Evolutionary conservation across 2,113 vertebrate genomes (phyloP), one percentile per base, ranked within the genome.

Genomic region (Daubentonia madagascariensis): DNA sequence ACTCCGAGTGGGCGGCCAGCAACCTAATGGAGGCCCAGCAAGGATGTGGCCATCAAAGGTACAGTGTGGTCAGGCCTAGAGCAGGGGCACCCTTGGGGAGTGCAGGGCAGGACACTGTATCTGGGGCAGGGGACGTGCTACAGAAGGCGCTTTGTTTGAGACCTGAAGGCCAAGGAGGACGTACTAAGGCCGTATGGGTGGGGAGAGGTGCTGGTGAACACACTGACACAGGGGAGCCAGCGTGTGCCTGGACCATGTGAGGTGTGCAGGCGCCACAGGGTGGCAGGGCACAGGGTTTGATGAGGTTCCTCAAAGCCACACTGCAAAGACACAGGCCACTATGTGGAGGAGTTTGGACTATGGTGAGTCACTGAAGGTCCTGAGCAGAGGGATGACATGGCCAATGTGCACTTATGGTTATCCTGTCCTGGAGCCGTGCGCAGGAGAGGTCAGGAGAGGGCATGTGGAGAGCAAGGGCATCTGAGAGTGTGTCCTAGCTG

Each of bases 241-340:
- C 8, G 2, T 1, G 4, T 80, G 14, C 59, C 40, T 30, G 23
- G n/a, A 63, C 43, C 54, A 2, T 35, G 1, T 45, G 92, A 67
- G 6, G 43, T 28, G 28, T n/a, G 22, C 0, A 6, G 1, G 50
- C 11, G 20, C 18, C 30, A 8, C 17, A 45, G n/a, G 37, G 3
- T 32, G 65, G 50, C n/a, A 17, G 30, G 43, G 14, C 35, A 25
- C 7, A 68, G 40, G 32, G 50, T 25, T 85, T 43, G 20, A 52
- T 5, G 12, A 48, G 48, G 22, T 54, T 30, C 30, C 37, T 87
- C 75, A 50, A 92, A 48, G 6, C 8, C 37, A 30, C 35, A 35
- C 43, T 14, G 1, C 68, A 76, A 68, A 95, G 67, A 37, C 17
- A 30, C 13, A 35, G n/a, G 7, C n/a, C 22, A 3, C 20, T 14